Base-by-base conservation (phyloP, 2,888 invertebrate genomes). In the Mesorhabditis belari region DNA sequence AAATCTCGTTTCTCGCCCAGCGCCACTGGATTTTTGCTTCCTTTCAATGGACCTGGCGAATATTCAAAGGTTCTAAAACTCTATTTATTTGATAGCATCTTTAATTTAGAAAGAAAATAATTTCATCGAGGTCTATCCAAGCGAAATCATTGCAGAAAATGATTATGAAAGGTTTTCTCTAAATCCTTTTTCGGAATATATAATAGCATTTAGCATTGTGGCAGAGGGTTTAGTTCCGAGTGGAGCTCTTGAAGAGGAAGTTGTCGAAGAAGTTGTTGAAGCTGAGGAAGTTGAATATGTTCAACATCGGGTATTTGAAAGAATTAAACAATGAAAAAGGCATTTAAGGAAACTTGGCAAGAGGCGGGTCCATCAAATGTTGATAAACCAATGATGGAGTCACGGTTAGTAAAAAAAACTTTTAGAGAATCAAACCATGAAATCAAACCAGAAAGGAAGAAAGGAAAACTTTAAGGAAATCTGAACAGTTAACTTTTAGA, bases 1-100 rank as follows among this genome's bases (percentile, higher is more conserved):
- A 60, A 67, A 17, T 49, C 62, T 5, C 65, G 67, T 9, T 58
- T 60, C 44, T 61, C 58, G 17, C 61, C 64, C 27, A 29, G 25
- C 53, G 52, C 65, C 4, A 56, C 65, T 6, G 63, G 68, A 4
- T 73, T 63, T 29, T 62, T 73, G 9, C 58, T 71, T 3, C 70
- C 70, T 6, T 65, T 63, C 44, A 35, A 35, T 2, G 44, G 44
- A 17, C 44, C 44, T n/a, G 44, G 44, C 44, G 44, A 35, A 35
- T 35, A 35, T n/a, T 35, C 44, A 35, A 35, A 35, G 44, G 44
- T 35, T 17, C 44, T 35, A 35, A 35, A 9, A 35, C 44, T 35
- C n/a, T 35, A 17, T 35, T 35, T n/a, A 9, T n/a, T n/a, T 35
- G n/a, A 17, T 35, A 35, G 12, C 12, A 35, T 35, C 12, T 9